Base-by-base conservation (phyloP, 1,140 invertebrate genomes). In the Neelides sp. region DNA sequence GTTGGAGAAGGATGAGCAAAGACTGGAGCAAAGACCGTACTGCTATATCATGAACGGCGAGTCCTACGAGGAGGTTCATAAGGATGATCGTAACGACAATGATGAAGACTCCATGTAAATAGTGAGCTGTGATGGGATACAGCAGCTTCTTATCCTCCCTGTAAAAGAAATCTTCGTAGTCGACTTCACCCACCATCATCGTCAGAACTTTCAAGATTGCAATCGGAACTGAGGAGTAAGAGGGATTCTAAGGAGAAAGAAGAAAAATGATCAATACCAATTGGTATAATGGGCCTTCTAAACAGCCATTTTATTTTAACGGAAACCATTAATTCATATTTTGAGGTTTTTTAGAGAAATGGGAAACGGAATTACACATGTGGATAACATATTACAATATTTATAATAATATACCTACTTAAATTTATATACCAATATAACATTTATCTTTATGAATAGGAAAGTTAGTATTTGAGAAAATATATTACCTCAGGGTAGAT, bases 171-270 rank as follows among this genome's bases (percentile, higher is more conserved):
- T 85, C 82, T 61, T 86, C 83, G 58, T 82, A 88, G 63, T 88
- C 84, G 26, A 89, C 64, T 62, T 89, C 82, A 0, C 85, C 84
- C 0, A 82, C 82, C 83, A 89, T 85, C 84, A 89, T 87, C 36
- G 86, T 80, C 3, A 87, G 75, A 0, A 81, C 83, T 68, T 87
- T 88, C 0, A 87, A 63, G 1, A 85, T 47, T 34, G 45, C 26
- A 8, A 47, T 5, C 4, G 45, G 23, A 19, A 47, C 45, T 20
- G 45, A 47, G 8, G 45, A 47, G 45, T 47, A 47, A n/a, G n/a
- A n/a, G n/a, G n/a, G n/a, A n/a, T n/a, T n/a, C n/a, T n/a, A 10
- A 19, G 8, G 10, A 13, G 8, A 30, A 19, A 17, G 8, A 43
- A 12, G 20, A 22, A 32, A 1, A 3, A 42, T 24, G n/a, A 7